Conservation (phyloP, 1,140 invertebrate genomes). For the Oscheius sp. region DNA sequence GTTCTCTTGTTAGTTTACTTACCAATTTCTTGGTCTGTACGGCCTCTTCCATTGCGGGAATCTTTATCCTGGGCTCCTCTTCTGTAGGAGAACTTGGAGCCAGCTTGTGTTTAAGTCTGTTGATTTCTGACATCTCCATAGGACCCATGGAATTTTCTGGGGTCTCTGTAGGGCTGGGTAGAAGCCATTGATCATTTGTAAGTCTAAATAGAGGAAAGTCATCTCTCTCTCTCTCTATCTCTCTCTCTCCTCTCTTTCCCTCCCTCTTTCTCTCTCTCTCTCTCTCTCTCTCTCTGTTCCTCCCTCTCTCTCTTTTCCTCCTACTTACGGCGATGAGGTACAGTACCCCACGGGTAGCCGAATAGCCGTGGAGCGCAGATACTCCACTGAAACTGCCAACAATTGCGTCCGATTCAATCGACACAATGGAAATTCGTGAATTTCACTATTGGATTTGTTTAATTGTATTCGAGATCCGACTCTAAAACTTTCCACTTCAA, state of each 20-base stretch:
- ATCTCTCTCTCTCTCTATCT: too few relatives aligned
- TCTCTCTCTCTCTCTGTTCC: too few relatives aligned
- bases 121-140: neutral
- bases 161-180: neutral
- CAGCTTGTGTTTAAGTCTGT: neutral
- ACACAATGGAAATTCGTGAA: slow-evolving; percentile 15
- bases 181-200: neutral
- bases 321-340: too few relatives aligned
- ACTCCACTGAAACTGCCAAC: slow-evolving; percentile 8
- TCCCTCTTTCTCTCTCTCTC: too few relatives aligned
- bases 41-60: neutral
- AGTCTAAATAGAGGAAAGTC: neutral
- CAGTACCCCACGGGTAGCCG: neutral
- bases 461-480: too few relatives aligned
- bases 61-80: neutral
- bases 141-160: neutral
- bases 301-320: too few relatives aligned
- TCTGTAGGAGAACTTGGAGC: neutral
- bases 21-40: neutral
- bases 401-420: neutral
- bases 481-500: neutral
- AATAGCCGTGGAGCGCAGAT: neutral
- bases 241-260: too few relatives aligned
- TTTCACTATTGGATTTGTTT: neutral
- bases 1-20: too few relatives aligned